Conservation (phyloP, 2,797 vertebrate species). For the Hylomyscus alleni region DNA sequence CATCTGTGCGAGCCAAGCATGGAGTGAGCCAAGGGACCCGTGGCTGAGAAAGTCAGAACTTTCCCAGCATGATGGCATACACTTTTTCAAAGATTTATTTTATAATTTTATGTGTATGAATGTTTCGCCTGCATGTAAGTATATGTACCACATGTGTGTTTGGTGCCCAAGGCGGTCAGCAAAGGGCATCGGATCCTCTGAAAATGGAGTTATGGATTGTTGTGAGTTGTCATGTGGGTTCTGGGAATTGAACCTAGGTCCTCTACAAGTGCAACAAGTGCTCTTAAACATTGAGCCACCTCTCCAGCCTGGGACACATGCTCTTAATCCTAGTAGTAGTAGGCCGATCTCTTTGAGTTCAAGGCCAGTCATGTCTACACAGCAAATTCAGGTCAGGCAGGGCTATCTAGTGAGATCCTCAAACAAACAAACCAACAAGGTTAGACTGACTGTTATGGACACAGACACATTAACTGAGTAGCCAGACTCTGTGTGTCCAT, state of each 20-base stretch:
- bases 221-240: neutral
- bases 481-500: neutral
- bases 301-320: neutral
- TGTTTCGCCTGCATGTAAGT: neutral
- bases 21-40: neutral
- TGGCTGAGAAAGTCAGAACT: neutral
- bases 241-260: neutral
- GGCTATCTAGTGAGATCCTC: neutral
- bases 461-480: neutral
- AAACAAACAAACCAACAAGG: slow-evolving; percentile 4
- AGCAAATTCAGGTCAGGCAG: neutral
- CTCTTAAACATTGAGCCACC: neutral
- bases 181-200: neutral
- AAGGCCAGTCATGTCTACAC: neutral
- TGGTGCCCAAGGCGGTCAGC: neutral
- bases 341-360: neutral
- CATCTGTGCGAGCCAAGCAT: neutral
- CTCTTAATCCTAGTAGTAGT: neutral
- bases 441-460: neutral
- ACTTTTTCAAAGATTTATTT: neutral
- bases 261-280: neutral
- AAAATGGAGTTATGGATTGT: neutral
- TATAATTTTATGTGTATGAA: neutral
- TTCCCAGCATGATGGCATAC: neutral
- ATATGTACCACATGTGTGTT: neutral